Conservation (phyloP, 2,113 vertebrate genomes). For the Aptenodytes patagonicus region DNA sequence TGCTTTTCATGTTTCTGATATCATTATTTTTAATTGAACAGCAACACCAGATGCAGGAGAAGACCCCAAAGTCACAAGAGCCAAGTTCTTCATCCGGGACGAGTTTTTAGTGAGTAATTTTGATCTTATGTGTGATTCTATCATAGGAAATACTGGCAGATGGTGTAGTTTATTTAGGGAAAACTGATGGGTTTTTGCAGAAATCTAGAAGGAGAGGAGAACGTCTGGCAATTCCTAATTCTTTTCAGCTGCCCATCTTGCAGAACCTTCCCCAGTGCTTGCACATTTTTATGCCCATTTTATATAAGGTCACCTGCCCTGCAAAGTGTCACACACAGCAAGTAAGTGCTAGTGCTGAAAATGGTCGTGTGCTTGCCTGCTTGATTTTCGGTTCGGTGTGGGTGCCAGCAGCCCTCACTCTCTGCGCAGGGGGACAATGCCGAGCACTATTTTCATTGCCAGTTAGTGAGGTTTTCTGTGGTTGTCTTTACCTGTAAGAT, state of each 20-base stretch:
- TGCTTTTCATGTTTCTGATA: neutral
- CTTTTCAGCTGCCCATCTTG: neutral
- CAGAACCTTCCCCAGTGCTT: neutral
- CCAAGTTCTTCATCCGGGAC: slow-evolving; percentile 98
- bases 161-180: slow-evolving; percentile 8
- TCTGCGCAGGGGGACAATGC: neutral
- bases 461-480: neutral
- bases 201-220: neutral
- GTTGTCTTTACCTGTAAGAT: neutral
- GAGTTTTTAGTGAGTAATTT: slow-evolving; percentile 91
- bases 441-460: neutral
- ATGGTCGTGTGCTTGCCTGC: neutral
- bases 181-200: neutral
- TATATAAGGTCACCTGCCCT: neutral
- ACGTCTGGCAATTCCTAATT: neutral
- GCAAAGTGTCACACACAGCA: neutral
- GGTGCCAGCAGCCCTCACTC: neutral
- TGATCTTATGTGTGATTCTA: neutral
- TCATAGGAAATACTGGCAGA: slow-evolving; percentile 19
- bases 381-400: neutral
- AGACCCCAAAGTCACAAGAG: slow-evolving; percentile 97
- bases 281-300: neutral
- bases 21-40: slow-evolving; percentile 63
- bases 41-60: slow-evolving; percentile 95
- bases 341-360: neutral